Evolutionary conservation across 2,888 invertebrate species (phyloP), one percentile per base, ranked within the genome.

Genomic region (Drosophila lacicola): DNA sequence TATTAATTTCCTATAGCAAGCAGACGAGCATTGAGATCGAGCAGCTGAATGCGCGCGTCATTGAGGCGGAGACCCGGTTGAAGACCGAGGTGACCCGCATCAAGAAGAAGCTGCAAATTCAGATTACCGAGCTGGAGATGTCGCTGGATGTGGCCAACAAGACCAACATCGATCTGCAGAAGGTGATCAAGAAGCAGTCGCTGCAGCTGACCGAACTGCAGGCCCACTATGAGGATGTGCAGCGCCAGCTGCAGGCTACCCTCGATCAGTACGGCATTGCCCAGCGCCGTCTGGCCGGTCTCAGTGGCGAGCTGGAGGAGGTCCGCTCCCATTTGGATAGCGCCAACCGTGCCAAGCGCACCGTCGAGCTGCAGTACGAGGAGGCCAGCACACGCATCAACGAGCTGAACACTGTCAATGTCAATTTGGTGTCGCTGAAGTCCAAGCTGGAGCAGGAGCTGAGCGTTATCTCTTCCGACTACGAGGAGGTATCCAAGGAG

Each of bases 91-190:
- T 99, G 64, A 95, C 95, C 81, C 97, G 98, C 93, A 97, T 99
- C 94, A 98, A 98, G 96, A 99, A 99, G 98, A 99, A 99, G 96
- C 94, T 98, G 93, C 98, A 98, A 94, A 97, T 98, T 92, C 98
- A 98, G 92, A 98, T 99, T 93, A 98, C 98, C 90, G 98, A 99
- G 93, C 94, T 99, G 91, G 98, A 98, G 93, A 95, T 98, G 94
- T 97, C 98, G 62, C 95, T 99, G 93, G 99, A 99, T 93, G 97
- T 98, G 88, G 97, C 98, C 94, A 99, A 99, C 95, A 98, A 99
- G 95, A 98, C 96, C 94, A 98, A 98, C 95, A 96, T 98, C 91
- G 98, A 98, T 92, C 95, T 98, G 92, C 98, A 98, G 94, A 98
- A 98, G 95, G 97, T 97, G 91, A 96, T 98, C 94, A 99, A 99